Evolutionary conservation across 2,113 vertebrate genomes (phyloP).

Genomic region (Azemiops feae): DNA sequence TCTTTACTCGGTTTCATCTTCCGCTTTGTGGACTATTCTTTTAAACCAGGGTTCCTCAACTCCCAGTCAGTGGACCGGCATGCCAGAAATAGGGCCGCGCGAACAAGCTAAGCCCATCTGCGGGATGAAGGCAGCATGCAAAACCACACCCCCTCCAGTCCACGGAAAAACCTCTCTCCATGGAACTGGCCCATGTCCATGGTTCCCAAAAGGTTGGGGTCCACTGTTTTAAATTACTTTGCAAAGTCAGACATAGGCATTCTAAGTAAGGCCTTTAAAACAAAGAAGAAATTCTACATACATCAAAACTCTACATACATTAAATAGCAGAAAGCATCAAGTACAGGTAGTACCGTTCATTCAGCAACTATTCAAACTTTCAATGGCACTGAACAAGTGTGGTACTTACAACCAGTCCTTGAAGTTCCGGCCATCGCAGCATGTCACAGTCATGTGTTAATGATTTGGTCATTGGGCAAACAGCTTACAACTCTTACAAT

Average conservation of each 20-base stretch:
- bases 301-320: neutral
- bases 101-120: neutral
- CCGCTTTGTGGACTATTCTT: neutral
- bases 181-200: neutral
- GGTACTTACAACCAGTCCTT: neutral
- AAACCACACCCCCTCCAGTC: neutral
- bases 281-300: neutral
- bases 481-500: neutral
- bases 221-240: neutral
- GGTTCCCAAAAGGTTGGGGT: neutral
- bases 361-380: neutral
- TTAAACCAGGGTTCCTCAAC: neutral
- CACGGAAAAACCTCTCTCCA: neutral
- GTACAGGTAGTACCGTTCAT: neutral
- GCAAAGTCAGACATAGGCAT: neutral
- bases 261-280: neutral
- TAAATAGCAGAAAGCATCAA: neutral
- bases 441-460: neutral
- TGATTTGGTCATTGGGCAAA: neutral
- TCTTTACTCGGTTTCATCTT: neutral
- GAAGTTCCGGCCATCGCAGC: neutral
- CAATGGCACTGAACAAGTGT: neutral
- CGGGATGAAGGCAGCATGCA: neutral
- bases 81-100: neutral
- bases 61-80: neutral